Conservation (phyloP, 2,888 invertebrate species). For the Macroteleia sp. region DNA sequence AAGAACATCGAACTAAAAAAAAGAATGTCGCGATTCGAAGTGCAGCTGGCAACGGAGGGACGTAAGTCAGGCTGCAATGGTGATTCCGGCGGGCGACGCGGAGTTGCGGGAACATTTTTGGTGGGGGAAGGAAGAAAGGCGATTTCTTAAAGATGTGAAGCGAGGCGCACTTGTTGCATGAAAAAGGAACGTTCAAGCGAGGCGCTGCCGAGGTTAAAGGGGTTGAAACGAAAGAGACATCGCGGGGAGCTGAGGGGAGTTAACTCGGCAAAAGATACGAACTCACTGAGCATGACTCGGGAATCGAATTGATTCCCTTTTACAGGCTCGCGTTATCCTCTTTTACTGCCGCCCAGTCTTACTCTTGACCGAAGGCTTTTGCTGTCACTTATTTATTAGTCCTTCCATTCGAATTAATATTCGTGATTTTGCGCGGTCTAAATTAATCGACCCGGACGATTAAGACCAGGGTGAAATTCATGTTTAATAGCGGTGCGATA, state of each 20-base stretch:
- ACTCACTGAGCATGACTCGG: conserved; percentile 66
- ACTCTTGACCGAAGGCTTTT: conserved; percentile 73
- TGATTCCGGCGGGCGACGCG: no score
- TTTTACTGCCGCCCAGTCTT: conserved; percentile 72
- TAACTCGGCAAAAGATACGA: conserved; percentile 68
- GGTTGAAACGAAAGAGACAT: conserved; percentile 62
- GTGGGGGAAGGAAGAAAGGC: conserved; percentile 52
- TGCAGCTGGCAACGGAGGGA: conserved; percentile 46
- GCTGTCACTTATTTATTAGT: conserved; percentile 76
- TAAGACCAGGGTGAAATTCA: neutral
- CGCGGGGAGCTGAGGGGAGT: conserved; percentile 48
- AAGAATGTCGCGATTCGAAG: conserved; percentile 53
- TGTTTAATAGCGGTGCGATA: no score
- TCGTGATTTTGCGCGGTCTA: conserved; percentile 1
- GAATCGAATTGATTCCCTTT: conserved; percentile 83
- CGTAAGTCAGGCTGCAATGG: conserved; percentile 57
- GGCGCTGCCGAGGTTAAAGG: conserved; percentile 64
- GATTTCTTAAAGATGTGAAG: conserved; percentile 80
- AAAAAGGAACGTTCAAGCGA: conserved; percentile 67
- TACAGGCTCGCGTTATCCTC: conserved; percentile 78
- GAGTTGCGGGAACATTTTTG: conserved; percentile 45
- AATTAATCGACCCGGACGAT: conserved; percentile 12
- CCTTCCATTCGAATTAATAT: conserved; percentile 31
- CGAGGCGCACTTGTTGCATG: conserved; percentile 82
- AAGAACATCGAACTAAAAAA: no score